Conservation (phyloP, 1,140 invertebrate species). For the Thaumatotibia leucotreta region DNA sequence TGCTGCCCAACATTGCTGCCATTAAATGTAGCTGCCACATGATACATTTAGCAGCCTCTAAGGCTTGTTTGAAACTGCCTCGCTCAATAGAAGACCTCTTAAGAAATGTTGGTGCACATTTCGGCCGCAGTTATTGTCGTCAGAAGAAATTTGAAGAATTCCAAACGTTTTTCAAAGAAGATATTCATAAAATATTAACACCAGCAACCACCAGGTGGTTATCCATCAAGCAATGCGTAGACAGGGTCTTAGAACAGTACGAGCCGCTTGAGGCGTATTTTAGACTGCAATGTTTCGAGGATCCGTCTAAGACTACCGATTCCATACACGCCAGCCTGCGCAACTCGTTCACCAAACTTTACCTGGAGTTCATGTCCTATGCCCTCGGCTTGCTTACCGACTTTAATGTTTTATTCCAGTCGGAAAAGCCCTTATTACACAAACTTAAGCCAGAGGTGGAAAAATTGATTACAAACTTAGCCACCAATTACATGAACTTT, state of each 20-base stretch:
- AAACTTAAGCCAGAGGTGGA: constrained; percentile 32
- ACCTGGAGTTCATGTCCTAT: constrained; percentile 49
- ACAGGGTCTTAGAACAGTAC: neutral
- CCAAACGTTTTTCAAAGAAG: neutral
- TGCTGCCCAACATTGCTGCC: constrained; percentile 22
- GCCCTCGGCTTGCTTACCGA: constrained; percentile 33
- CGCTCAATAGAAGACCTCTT: constrained; percentile 4
- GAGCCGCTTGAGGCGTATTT: neutral
- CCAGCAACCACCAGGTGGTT: constrained; percentile 4
- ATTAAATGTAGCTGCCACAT: constrained; percentile 46
- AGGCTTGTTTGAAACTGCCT: constrained; percentile 38
- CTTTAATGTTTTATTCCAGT: constrained; percentile 51
- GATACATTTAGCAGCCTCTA: constrained; percentile 29
- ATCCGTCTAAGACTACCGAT: neutral
- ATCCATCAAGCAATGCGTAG: neutral
- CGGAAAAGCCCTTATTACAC: constrained; percentile 36
- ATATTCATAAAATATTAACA: constrained; percentile 9
- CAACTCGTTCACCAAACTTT: constrained; percentile 18
- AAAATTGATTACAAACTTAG: constrained; percentile 18
- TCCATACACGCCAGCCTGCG: neutral
- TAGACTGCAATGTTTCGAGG: neutral
- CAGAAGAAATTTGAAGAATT: constrained; percentile 6
- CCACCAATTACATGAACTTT: constrained; percentile 3
- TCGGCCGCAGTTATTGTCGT: neutral
- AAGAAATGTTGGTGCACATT: constrained; percentile 2